These are phyloP conservation scores for Halyomorpha halys DNA, from an alignment of 1,140 invertebrate genomes.

Conservation along the genomic window DNA sequence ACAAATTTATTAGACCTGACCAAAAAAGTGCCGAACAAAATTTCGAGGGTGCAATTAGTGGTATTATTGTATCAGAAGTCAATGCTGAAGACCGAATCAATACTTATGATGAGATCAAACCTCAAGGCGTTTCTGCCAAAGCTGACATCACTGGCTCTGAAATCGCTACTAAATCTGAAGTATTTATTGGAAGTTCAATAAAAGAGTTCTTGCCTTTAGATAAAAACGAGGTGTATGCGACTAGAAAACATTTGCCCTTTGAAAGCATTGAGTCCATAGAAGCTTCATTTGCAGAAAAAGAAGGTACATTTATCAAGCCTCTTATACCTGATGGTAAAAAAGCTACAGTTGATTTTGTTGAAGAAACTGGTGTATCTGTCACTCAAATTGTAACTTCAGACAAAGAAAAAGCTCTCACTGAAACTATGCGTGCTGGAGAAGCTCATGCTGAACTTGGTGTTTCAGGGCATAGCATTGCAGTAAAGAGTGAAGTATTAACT, in stretches of 20 bases:
- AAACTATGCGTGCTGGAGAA: conserved; percentile 23
- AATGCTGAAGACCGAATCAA: conserved; percentile 32
- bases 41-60: conserved; percentile 28
- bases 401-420: conserved; percentile 28
- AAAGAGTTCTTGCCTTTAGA: conserved; percentile 21
- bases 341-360: conserved; percentile 38
- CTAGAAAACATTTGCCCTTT: conserved; percentile 27
- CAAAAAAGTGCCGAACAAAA: conserved; percentile 30
- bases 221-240: conserved; percentile 24
- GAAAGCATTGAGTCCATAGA: conserved; percentile 30
- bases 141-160: conserved; percentile 35
- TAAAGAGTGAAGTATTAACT: conserved; percentile 33
- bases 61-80: conserved; percentile 33
- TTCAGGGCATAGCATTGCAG: conserved; percentile 25
- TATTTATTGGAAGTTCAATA: conserved; percentile 23
- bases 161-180: conserved; percentile 29
- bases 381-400: conserved; percentile 40
- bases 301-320: conserved; percentile 33
- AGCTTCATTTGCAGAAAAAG: conserved; percentile 29
- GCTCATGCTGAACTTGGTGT: conserved; percentile 27
- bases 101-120: conserved; percentile 29
- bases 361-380: conserved; percentile 39
- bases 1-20: conserved; percentile 28
- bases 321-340: conserved; percentile 33
- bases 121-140: conserved; percentile 29